Evolutionary conservation across 2,113 vertebrate species (phyloP).

Genomic region (Chunga burmeisteri): DNA sequence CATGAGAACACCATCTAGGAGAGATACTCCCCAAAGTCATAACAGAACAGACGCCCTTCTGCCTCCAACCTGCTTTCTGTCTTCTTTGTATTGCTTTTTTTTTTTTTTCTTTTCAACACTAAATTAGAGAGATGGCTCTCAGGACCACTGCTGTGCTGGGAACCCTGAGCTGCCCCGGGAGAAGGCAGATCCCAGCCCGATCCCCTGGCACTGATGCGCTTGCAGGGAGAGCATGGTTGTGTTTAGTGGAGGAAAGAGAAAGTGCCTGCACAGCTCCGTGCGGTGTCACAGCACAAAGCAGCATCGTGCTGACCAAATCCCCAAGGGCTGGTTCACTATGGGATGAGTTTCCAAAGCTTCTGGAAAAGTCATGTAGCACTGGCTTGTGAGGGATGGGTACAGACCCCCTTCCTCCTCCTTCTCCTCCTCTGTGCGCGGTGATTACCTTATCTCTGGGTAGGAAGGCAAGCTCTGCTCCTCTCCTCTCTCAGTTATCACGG

Average conservation of each 20-base stretch:
- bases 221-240: not conserved
- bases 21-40: not conserved
- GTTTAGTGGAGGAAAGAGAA: not conserved
- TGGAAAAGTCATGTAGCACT: not conserved
- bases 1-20: not conserved
- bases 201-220: not conserved
- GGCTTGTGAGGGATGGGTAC: not conserved
- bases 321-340: not conserved
- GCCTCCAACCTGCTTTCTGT: not conserved
- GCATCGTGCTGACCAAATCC: not conserved
- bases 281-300: not conserved
- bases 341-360: not conserved
- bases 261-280: not conserved
- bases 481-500: not conserved
- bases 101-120: not conserved
- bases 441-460: not conserved
- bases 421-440: not conserved
- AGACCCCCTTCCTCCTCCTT: not conserved
- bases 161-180: not conserved
- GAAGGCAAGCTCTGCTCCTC: not conserved
- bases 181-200: not conserved
- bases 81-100: not conserved
- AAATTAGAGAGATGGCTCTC: not conserved
- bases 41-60: not conserved
- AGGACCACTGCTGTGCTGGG: not conserved